Conservation (phyloP, 2,888 invertebrate genomes). For the Netelia inedita region DNA sequence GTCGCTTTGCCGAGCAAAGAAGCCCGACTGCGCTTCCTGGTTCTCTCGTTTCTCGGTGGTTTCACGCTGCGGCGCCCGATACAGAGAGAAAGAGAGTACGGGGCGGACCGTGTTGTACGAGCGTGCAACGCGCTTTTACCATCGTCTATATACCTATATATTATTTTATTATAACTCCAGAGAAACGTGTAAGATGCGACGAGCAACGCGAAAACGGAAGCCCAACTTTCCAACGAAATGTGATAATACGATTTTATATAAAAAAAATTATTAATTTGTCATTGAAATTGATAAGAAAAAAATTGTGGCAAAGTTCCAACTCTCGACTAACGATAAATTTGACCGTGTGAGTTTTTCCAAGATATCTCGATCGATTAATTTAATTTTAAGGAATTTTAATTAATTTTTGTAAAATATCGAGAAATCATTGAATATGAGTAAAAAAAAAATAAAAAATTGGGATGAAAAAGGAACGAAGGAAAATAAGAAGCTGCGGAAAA, state of each 20-base stretch:
- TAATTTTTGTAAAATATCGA: too few relatives aligned
- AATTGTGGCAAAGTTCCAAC: too few relatives aligned
- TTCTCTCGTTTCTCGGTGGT: slow-evolving; percentile 75
- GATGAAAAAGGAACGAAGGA: not conserved
- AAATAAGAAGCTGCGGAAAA: slow-evolving; percentile 24
- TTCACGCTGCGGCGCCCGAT: slow-evolving; percentile 51
- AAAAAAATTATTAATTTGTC: not conserved
- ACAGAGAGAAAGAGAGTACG: not conserved
- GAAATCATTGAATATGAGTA: too few relatives aligned
- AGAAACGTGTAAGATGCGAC: slow-evolving; percentile 39
- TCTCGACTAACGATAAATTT: too few relatives aligned
- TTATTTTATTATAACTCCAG: not conserved
- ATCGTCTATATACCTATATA: not conserved
- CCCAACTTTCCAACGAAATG: slow-evolving; percentile 2
- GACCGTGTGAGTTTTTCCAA: too few relatives aligned
- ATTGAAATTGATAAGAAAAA: too few relatives aligned
- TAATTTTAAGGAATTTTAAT: too few relatives aligned
- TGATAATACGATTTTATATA: not conserved
- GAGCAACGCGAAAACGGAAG: slow-evolving; percentile 53
- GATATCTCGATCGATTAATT: too few relatives aligned
- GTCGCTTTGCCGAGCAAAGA: slow-evolving; percentile 69
- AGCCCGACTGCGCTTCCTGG: slow-evolving; percentile 74
- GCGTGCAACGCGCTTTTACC: slow-evolving; percentile 28
- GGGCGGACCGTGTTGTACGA: slow-evolving; percentile 40
- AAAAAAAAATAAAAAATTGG: not conserved